Conservation (phyloP, 2,797 vertebrate species). For the Syndactyla subalaris region DNA sequence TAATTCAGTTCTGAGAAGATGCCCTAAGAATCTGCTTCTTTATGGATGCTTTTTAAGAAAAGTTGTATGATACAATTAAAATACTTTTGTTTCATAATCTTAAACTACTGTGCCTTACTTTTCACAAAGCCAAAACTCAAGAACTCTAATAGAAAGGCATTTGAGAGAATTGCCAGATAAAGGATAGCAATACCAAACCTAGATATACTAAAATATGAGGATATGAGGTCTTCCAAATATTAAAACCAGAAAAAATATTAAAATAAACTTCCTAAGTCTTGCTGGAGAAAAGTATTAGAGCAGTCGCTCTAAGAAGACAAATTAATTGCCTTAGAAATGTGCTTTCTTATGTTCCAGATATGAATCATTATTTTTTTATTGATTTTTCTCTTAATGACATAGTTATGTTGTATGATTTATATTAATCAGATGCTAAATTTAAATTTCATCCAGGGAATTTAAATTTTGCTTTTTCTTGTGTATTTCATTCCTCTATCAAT, state of each 20-base stretch:
- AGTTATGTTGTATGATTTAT: not conserved
- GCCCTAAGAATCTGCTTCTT: not conserved
- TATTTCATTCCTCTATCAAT: not conserved
- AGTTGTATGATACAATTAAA: not conserved
- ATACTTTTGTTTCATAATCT: not conserved
- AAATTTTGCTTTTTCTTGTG: not conserved
- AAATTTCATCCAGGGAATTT: not conserved
- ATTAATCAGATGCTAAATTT: not conserved
- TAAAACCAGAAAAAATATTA: not conserved
- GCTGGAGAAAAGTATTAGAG: not conserved
- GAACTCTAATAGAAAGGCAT: not conserved
- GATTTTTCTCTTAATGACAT: not conserved
- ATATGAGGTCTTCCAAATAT: not conserved
- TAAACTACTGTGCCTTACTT: not conserved
- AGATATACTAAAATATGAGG: not conserved
- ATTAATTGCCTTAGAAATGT: not conserved
- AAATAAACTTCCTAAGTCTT: not conserved
- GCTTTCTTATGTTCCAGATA: not conserved
- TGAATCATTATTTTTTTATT: not conserved
- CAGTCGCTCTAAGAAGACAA: not conserved
- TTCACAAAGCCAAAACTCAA: not conserved
- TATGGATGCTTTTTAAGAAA: not conserved
- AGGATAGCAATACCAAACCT: accelerated
- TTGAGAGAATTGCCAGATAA: not conserved
- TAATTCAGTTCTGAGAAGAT: not conserved